Base-by-base conservation (phyloP, 2,888 invertebrate genomes). In the Sinopyrophorus schimmeli region DNA sequence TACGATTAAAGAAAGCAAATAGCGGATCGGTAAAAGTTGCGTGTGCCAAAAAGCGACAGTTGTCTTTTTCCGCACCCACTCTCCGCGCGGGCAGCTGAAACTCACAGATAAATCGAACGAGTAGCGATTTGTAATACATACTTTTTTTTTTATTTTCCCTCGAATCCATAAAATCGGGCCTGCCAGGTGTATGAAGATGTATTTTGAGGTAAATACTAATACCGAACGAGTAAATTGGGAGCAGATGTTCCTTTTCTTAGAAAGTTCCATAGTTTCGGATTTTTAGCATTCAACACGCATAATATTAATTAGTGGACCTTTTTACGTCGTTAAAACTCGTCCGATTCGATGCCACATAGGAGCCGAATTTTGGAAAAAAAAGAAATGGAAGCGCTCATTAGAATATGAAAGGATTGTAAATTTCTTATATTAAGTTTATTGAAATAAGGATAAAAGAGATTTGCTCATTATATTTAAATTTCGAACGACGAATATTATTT, bases 41-140 rank as follows among this genome's bases (percentile, higher is more conserved):
- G 21, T 18, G 23, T 23, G 44, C 44, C 30, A 38, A 46, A n/a
- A n/a, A 46, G 9, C 14, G 11, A 24, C 37, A 30, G 44, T 44
- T 44, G 37, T 11, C 12, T 20, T 28, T 11, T 21, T 17, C 21
- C 37, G 38, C 30, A 37, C 44, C 38, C 23, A 46, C 31, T 24
- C n/a, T n/a, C n/a, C n/a, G 16, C 11, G n/a, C 18, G n/a, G 26
- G 31, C 46, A 46, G 46, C 46, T 46, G 46, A 46, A 30, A 23
- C 28, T 21, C 23, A 38, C 24, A 30, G 39, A 46, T 26, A 21
- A 46, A 31, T 46, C 32, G 30, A 38, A 46, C 31, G 34, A 27
- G 14, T 34, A 43, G 43, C 27, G 17, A 46, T 46, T 38, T 46
- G 46, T 46, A 46, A 46, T 30, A 31, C 12, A 38, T 46, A 46